These are phyloP conservation scores for Xiphophorus couchianus DNA, from an alignment of 2,113 vertebrate genomes.

Conservation along the genomic window DNA sequence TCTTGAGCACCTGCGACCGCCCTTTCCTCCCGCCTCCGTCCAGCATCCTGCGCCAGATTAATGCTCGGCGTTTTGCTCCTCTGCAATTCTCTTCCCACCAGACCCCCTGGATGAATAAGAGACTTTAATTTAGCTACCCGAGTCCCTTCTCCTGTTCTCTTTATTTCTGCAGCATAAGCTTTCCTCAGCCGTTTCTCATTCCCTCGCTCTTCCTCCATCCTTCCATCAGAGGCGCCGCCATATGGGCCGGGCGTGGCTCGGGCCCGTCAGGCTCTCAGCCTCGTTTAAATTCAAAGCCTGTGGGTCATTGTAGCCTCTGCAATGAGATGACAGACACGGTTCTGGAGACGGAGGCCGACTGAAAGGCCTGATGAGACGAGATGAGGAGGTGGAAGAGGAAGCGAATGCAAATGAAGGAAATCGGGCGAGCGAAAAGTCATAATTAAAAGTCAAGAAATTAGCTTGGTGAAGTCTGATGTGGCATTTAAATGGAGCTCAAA, in stretches of 20 bases:
- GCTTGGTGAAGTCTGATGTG: constrained; percentile 8
- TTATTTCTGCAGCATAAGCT: constrained; percentile 54
- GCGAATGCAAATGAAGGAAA: not conserved
- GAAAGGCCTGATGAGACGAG: constrained; percentile 34
- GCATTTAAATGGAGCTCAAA: constrained; percentile 44
- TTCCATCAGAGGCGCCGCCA: constrained; percentile 57
- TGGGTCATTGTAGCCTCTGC: constrained; percentile 65
- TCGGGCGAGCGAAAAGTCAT: constrained; percentile 19
- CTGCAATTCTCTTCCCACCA: constrained; percentile 15
- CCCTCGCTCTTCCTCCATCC: constrained; percentile 31
- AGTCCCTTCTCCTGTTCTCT: constrained; percentile 31
- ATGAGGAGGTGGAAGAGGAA: constrained; percentile 20
- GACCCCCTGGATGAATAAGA: constrained; percentile 36
- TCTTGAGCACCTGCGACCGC: constrained; percentile 45
- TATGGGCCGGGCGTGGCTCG: constrained; percentile 71
- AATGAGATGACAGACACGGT: constrained; percentile 41
- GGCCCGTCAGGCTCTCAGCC: constrained; percentile 64
- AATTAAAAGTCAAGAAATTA: constrained; percentile 29
- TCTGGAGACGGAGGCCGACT: constrained; percentile 34
- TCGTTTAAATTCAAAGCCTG: constrained; percentile 78
- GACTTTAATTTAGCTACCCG: constrained; percentile 15
- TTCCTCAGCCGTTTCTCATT: constrained; percentile 35
- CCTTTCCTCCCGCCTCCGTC: constrained; percentile 2
- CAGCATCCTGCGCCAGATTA: constrained; percentile 55
- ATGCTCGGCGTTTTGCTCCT: constrained; percentile 63